Base-by-base conservation (phyloP, 2,113 vertebrate species). In the Potamarius usumacintae region DNA sequence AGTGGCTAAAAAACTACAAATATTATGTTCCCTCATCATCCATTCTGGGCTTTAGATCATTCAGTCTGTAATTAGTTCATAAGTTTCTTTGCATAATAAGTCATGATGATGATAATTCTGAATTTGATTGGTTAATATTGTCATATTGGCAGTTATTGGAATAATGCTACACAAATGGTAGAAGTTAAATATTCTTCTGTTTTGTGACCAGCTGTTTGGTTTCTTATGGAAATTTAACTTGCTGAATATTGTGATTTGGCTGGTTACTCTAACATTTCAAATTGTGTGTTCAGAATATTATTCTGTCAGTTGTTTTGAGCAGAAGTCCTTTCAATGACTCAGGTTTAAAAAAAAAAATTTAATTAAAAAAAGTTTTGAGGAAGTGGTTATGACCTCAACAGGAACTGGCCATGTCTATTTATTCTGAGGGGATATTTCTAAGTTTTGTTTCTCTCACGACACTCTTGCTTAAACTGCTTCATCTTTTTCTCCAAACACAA, bases 361-460 rank as follows among this genome's bases (percentile, higher is more conserved):
- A 42, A n/a, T 14, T 27, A 27, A 12, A 1, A 53, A 9, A 42
- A 7, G 12, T 82, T 82, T 82, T 63, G 53, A 80, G 65, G 74
- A 85, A 80, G 82, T 57, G 87, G 62, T 60, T 9, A 81, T 30
- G 48, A 20, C 55, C 48, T n/a, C 4, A 17, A 86, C 74, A 86
- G 77, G 77, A 81, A 81, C 48, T 58, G 53, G 71, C 85, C 77
- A 71, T 53, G 20, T 69, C 77, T 81, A 81, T 86, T 86, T 86
- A 80, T 86, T 86, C 25, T 12, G 11, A 85, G 34, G 69, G 71
- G 84, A n/a, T 52, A 22, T 30, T 63, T 67, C 62, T n/a, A 50
- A 83, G 50, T 63, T 67, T 65, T 65, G 9, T 4, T 17, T 25
- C 42, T 83, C 63, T 30, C 22, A 69, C 2, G 10, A 17, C 15